Evolutionary conservation across 2,888 invertebrate genomes (phyloP), one percentile per base, ranked within the genome.

Genomic region (Campaea margaritaria): DNA sequence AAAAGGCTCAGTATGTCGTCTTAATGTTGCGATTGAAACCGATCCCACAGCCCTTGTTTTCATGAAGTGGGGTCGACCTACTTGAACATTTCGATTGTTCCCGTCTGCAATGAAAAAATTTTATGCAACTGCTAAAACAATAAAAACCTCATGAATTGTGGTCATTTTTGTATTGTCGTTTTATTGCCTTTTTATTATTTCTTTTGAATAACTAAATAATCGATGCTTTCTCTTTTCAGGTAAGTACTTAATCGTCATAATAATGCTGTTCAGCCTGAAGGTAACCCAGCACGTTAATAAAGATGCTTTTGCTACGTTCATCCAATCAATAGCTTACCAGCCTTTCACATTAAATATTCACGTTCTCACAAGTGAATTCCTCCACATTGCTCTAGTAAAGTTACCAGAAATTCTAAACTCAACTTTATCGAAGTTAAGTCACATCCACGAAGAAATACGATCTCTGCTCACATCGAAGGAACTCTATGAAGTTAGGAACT

Each of bases 81-180:
- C 85, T 86, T 81, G 77, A 82, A 76, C 75, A 78, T 77, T 83
- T 78, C 75, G 81, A 82, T 85, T 86, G 82, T 83, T 79, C 59
- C 76, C 75, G 79, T 81, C 78, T 82, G 81, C 83, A 82, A 74
- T 69, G 72, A 65, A 76, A 21, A 73, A 73, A 76, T 73, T 74
- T 79, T 79, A 67, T 79, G 75, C 75, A 82, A 84, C 79, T 76
- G 72, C 75, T 77, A 79, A 82, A 82, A 84, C 79, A 81, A 84
- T 86, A 82, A 82, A 82, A 83, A 56, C 52, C 52, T 55, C 69
- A 70, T 76, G 75, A 76, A 77, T 72, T 65, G 58, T 73, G 43
- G 13, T 31, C 4, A 8, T 49, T 16, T 57, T 47, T 41, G 16
- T 11, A 56, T 56, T 27, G 54, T 3, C 45, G 14, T 55, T 53